Evolutionary conservation across 2,888 invertebrate genomes (phyloP).

Genomic region (Drosophila koepferae): DNA sequence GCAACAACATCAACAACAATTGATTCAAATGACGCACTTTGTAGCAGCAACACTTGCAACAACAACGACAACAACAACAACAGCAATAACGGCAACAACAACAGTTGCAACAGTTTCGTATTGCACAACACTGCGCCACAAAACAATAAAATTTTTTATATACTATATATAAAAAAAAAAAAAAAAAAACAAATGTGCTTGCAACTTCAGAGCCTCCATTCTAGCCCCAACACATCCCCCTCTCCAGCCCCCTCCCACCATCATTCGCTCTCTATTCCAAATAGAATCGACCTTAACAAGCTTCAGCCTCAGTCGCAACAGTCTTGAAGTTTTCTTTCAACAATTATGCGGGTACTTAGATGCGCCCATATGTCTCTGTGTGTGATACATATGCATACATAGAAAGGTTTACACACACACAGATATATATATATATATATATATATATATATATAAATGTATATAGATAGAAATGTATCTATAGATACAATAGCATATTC

Average conservation of each 20-base stretch:
- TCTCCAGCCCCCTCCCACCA: not conserved
- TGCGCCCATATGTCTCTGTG: not conserved
- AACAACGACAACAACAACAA: constrained; percentile 20
- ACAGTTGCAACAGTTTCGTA: constrained; percentile 34
- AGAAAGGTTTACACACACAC: not conserved
- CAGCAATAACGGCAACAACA: constrained; percentile 16
- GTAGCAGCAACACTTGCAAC: constrained; percentile 20
- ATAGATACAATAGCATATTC: constrained; percentile 11
- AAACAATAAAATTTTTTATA: constrained; percentile 18
- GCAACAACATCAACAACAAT: constrained; percentile 7
- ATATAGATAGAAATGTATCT: not conserved
- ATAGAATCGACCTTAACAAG: constrained; percentile 16
- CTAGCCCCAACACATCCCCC: not conserved
- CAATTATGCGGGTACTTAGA: constrained; percentile 19
- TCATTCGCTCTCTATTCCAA: not conserved
- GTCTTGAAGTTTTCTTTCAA: constrained; percentile 16
- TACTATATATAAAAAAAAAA: too few relatives aligned
- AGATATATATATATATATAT: not conserved
- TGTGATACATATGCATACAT: not conserved
- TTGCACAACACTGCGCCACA: constrained; percentile 48
- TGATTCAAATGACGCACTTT: constrained; percentile 59
- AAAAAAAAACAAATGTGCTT: not conserved
- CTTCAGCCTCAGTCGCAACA: constrained; percentile 2
- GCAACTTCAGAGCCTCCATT: constrained; percentile 20
- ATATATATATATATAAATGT: not conserved